Evolutionary conservation across 2,113 vertebrate genomes (phyloP), one percentile per base, ranked within the genome.

Genomic region (Paedocypris sp.): DNA sequence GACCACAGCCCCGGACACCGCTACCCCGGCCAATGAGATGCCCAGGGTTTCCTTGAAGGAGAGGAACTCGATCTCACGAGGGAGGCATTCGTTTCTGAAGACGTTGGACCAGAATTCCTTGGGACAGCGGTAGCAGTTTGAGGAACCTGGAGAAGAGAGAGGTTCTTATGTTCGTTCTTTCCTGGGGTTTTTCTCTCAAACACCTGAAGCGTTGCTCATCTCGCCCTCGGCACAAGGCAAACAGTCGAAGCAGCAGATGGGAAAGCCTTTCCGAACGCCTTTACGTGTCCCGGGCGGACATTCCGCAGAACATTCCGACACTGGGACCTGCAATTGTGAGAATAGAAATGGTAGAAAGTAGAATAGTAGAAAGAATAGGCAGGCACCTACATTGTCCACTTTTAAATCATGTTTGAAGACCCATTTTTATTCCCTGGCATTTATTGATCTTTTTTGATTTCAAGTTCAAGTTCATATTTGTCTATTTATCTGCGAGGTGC

Each of bases 241-340:
- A 56, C 86, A 88, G 74, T 87, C 85, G 68, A 86, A 87, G 66
- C 86, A 86, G 75, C 85, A 88, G 29, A 82, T 47, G 11, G 82
- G 80, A 49, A 86, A 75, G 4, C 83, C 81, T 65, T 82, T 85
- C 66, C 75, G 79, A 29, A 28, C 73, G 11, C 81, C 82, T 70
- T 76, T 76, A 4, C 84, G 65, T 51, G 81, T 82, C 1, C 86
- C 84, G 6, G 74, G 77, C 5, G 72, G 74, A 15, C 87, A 87
- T 39, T 65, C 75, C 15, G 76, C 64, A 57, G 75, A 81, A 68
- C 87, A 88, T 18, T 82, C 68, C 39, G 85, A 87, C 2, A 29
- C 18, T 7, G 85, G 86, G 3, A 80, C 76, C 86, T 86, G 49
- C 4, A 60, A 39, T 39, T 1, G 18, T 12, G 38, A 19, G 4